Base-by-base conservation (phyloP, 2,113 vertebrate genomes). In the Hylia prasina region DNA sequence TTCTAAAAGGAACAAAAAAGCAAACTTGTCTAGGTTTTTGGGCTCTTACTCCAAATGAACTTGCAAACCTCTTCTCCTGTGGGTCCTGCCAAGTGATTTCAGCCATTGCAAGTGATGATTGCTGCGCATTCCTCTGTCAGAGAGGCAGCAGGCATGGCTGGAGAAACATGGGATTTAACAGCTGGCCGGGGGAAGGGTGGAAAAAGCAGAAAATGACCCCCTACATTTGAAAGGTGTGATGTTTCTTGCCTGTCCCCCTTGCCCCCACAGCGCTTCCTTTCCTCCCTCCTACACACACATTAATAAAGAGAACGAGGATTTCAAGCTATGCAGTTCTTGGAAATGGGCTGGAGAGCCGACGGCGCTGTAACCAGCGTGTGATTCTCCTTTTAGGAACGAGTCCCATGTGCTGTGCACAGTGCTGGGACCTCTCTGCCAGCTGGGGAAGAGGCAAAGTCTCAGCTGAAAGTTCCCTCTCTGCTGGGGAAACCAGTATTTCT, bases 321-420 rank as follows among this genome's bases (percentile, higher is more conserved):
- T 90, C 73, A 48, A 87, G 90, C 48, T 65, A 54, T 76, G 69
- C 87, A 76, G n/a, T 95, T 96, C 91, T 96, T 94, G 93, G 93
- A 94, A 94, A 65, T 35, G n/a, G 44, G 51, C 37, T 79, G 89
- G 40, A 24, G 64, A 80, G 83, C 75, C 7, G 0, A 23, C 4
- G 0, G 50, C 0, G 0, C 92, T 73, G 87, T 28, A 68, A 45
- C 17, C 13, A 13, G 1, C 13, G 47, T 91, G 50, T 44, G 50
- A 58, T 56, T 86, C 86, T 96, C 68, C 75, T 95, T 87, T 92
- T 9, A 96, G 81, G 90, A 94, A 93, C 1, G 7, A 82, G 79
- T 72, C 61, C 68, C 80, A 64, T 65, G 73, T 6, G 8, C 85
- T 66, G 30, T 18, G 30, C 64, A 11, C 76, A 92, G 68, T 18